Evolutionary conservation across 2,113 vertebrate species (phyloP).

Genomic region (Nesogale talazaci): DNA sequence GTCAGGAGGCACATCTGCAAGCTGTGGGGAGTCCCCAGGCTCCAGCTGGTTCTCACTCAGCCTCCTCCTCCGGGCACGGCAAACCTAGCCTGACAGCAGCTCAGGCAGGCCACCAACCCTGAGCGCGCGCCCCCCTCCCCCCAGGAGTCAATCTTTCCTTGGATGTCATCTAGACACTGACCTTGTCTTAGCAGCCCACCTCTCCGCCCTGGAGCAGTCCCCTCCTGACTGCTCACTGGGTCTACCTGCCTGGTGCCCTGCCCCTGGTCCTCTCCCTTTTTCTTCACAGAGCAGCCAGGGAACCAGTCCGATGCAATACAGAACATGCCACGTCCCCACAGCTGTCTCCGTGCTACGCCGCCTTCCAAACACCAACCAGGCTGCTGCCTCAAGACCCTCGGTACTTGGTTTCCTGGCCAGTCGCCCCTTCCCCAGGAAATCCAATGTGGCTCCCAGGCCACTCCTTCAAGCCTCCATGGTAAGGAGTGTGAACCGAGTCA

Average conservation of each 20-base stretch:
- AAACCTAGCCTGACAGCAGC: neutral
- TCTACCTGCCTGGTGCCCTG: neutral
- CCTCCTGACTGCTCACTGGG: rapidly evolving
- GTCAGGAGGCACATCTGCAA: neutral
- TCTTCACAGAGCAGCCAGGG: neutral
- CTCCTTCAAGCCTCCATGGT: neutral
- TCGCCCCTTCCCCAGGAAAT: rapidly evolving
- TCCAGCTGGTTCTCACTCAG: too few relatives aligned
- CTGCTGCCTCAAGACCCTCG: neutral
- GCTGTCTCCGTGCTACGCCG: neutral
- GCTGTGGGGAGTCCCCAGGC: neutral
- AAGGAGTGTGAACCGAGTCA: neutral
- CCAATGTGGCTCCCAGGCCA: neutral
- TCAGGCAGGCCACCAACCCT: neutral
- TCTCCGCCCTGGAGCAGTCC: rapidly evolving
- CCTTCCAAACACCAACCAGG: rapidly evolving
- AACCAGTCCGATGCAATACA: neutral
- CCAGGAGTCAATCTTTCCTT: neutral
- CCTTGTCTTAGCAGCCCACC: neutral
- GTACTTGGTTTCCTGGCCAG: neutral
- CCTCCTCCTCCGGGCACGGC: neutral
- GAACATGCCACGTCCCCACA: neutral
- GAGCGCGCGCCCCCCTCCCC: too few relatives aligned
- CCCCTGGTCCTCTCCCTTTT: rapidly evolving
- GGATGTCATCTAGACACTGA: too few relatives aligned